Base-by-base conservation (phyloP, 2,797 vertebrate genomes). In the Phoeniculus purpureus region DNA sequence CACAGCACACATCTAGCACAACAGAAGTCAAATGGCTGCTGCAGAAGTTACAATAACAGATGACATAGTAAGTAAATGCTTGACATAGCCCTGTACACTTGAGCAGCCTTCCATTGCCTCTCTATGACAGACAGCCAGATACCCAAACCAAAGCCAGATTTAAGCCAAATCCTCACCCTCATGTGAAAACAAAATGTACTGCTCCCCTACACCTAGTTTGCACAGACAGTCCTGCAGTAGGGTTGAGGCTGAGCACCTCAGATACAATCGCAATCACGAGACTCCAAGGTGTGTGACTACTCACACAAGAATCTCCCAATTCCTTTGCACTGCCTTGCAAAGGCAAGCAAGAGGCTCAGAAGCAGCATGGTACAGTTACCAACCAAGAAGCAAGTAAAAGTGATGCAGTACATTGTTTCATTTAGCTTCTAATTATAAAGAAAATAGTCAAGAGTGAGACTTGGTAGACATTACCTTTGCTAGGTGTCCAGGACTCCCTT, bases 71-170 rank as follows among this genome's bases (percentile, higher is more conserved):
- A 27, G 23, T 15, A 23, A 66, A 3, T 6, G 8, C 34, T 22
- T 55, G 26, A 23, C 12, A 5, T 15, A 62, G 4, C 20, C 22
- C 20, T 1, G 0, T 1, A 2, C 40, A 16, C 58, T 40, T 4
- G 3, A 54, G 54, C 5, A 80, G 29, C 50, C 40, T 7, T 7
- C 43, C 16, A 10, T 18, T 3, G 6, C 26, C 4, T 60, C 19
- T 22, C 29, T 27, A 5, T 1, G 7, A 4, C 17, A 32, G 27
- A 22, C 4, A 10, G 17, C 2, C 3, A 21, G 19, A 27, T 11
- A 16, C 0, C 3, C 17, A 68, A 45, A 48, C 10, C 6, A 9
- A 76, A 83, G 47, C 16, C 18, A 18, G 27, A 32, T 9, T 64
- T 59, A 1, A 84, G 17, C 23, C 45, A 58, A 27, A 19, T 12